These are phyloP conservation scores for Chrysocyon brachyurus DNA, from an alignment of 2,797 vertebrate species.

Conservation along the genomic window DNA sequence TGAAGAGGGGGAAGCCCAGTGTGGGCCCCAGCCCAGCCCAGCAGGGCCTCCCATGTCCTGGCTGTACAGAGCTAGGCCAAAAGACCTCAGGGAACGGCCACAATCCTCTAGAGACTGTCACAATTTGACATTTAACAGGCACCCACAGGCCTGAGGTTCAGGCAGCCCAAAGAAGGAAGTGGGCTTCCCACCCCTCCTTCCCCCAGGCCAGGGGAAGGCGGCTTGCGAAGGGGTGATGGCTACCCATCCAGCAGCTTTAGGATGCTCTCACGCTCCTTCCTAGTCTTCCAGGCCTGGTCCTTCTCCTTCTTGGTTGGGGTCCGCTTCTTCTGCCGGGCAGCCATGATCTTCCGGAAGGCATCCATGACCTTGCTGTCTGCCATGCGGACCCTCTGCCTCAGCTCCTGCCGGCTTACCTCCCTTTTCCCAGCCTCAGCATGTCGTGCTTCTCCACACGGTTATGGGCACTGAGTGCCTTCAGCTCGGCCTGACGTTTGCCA, in stretches of 20 bases:
- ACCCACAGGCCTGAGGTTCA: not conserved
- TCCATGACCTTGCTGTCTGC: conserved; percentile 99
- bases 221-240: not conserved
- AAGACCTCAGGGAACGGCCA: not conserved
- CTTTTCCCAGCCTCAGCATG: conserved; percentile 96
- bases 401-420: conserved; percentile 97
- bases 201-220: not conserved
- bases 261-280: conserved; percentile 98
- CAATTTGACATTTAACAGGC: not conserved
- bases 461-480: conserved; percentile 96
- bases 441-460: conserved; percentile 97
- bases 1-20: not conserved
- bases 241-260: conserved; percentile 96
- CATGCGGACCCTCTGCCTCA: conserved; percentile 96
- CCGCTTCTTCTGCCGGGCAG: conserved; percentile 98
- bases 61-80: not conserved
- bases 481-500: conserved; percentile 97
- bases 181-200: not conserved
- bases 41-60: not conserved
- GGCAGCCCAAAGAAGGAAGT: not conserved
- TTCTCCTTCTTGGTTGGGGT: conserved; percentile 99
- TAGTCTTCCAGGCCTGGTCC: conserved; percentile 98
- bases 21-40: conserved; percentile 2
- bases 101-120: not conserved
- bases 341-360: conserved; percentile 98